Base-by-base conservation (phyloP, 2,797 vertebrate genomes). In the Karalla daura region DNA sequence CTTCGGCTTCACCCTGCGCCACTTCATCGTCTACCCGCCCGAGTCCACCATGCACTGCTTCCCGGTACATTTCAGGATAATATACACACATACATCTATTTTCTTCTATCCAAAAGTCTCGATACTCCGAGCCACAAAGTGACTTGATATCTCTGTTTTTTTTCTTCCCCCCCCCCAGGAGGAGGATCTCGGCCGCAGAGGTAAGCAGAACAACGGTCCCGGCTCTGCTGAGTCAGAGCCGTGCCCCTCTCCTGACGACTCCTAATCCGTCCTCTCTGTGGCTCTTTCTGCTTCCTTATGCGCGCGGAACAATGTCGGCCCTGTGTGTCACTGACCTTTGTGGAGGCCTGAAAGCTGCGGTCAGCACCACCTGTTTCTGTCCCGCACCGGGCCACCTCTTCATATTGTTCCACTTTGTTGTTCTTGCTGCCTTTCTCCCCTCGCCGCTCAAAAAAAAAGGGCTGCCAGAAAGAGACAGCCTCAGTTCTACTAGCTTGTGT, bases 21-120 rank as follows among this genome's bases (percentile, higher is more conserved):
- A 99, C 91, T 99, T 99, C 92, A 99, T 99, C 51, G 98, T 99
- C 60, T 99, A 99, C 78, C 98, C 98, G 8, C 98, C 97, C 0
- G 97, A 99, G 87, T 98, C 97, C 5, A 95, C 95, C 20, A 84
- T 95, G 82, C 96, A 98, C 8, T 92, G 89, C 86, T 93, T 95
- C 78, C 96, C 92, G 94, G 98, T 98, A 91, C 92, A 88, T 67
- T 15, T 76, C 14, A 20, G 1, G 0, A 25, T 51, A 41, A 5
- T n/a, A n/a, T n/a, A n/a, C n/a, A n/a, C n/a, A n/a, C n/a, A n/a
- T n/a, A n/a, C n/a, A n/a, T n/a, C n/a, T n/a, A n/a, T n/a, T n/a
- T n/a, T n/a, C n/a, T n/a, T n/a, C n/a, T n/a, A n/a, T n/a, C n/a
- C 44, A 65, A 32, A 77, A 70, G 56, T 47, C 25, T 25, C 37